Conservation (phyloP, 1,140 invertebrate species). For the Hycleus phaleratus region DNA sequence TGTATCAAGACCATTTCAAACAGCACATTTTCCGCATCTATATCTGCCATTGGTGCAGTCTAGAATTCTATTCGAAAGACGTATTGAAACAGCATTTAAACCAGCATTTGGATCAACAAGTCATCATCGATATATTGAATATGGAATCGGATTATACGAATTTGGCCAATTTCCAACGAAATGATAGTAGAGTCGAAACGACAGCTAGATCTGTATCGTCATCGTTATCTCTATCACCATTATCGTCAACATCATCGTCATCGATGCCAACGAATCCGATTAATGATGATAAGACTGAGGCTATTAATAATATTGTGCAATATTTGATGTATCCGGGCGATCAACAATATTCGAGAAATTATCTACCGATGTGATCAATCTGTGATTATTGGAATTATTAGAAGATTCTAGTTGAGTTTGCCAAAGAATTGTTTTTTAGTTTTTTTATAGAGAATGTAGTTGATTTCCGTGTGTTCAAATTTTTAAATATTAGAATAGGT, state of each 20-base stretch:
- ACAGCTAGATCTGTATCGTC: no score
- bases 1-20: background rate
- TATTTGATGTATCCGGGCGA: constrained; percentile 3
- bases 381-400: background rate
- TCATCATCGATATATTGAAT: background rate
- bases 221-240: no score
- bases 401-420: background rate
- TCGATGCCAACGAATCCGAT: background rate
- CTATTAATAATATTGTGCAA: constrained; percentile 5
- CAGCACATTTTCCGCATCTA: background rate
- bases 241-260: background rate
- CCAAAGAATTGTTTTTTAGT: no score
- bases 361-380: background rate
- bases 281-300: background rate
- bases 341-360: background rate
- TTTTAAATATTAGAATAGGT: no score
- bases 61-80: background rate
- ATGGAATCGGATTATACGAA: constrained; percentile 7
- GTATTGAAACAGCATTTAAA: background rate
- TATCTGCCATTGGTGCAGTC: constrained; percentile 1
- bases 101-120: constrained; percentile 6
- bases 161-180: background rate
- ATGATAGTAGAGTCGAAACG: no score
- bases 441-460: no score
- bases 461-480: no score